Evolutionary conservation across 2,113 vertebrate genomes (phyloP).

Genomic region (Anolis carolinensis): DNA sequence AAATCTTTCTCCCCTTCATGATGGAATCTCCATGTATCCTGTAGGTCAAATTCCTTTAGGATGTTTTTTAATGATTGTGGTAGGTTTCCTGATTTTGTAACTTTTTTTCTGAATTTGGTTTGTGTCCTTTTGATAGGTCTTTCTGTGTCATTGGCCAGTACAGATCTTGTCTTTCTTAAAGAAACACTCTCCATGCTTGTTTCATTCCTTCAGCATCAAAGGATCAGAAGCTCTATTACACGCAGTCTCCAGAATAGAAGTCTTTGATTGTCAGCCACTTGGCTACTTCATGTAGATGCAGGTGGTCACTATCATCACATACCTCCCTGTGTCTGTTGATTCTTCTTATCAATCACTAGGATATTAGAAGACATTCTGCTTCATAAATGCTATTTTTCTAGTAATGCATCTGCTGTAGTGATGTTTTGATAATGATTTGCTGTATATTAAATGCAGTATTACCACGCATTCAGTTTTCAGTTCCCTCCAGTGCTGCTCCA

Average conservation of each 20-base stretch:
- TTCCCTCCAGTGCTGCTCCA: not conserved
- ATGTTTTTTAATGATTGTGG: too few relatives aligned
- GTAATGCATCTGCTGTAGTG: not conserved
- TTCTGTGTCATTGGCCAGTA: not conserved
- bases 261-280: not conserved
- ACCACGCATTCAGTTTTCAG: not conserved
- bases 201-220: not conserved
- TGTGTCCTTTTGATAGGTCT: too few relatives aligned
- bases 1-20: too few relatives aligned
- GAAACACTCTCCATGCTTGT: not conserved
- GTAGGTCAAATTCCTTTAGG: too few relatives aligned
- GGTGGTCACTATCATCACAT: not conserved
- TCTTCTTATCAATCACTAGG: not conserved
- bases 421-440: not conserved
- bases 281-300: not conserved
- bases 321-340: not conserved
- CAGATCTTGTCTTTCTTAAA: not conserved
- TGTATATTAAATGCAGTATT: rapidly evolving
- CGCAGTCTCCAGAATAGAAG: not conserved
- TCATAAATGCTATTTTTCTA: not conserved
- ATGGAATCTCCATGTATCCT: too few relatives aligned
- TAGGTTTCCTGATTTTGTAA: too few relatives aligned
- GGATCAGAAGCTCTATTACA: not conserved
- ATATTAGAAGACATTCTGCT: not conserved
- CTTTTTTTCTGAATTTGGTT: too few relatives aligned